A percentile compares a stretch with the other conserved stretches of the same genome.
Conservation (phyloP, 1,140 invertebrate species). For the Ridgeia piscesae region DNA sequence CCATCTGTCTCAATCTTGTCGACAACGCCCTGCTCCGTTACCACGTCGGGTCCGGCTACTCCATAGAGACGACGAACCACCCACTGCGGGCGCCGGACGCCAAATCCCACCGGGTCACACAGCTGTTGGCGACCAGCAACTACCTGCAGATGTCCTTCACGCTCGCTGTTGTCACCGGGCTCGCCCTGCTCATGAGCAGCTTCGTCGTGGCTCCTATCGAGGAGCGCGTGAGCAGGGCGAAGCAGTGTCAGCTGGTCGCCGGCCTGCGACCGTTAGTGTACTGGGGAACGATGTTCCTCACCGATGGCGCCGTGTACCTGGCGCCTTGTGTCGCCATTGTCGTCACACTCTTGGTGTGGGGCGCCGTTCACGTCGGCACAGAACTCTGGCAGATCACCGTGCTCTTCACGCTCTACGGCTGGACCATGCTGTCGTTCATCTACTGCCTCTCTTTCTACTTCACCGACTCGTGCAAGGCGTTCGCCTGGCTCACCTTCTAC, state of each 20-base stretch:
- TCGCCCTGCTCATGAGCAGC: slow-evolving; percentile 69
- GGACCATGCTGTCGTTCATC: slow-evolving; percentile 49
- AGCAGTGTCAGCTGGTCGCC: slow-evolving; percentile 60
- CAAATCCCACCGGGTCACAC: background rate
- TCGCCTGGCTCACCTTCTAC: slow-evolving; percentile 49
- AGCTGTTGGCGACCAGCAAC: background rate
- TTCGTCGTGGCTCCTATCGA: slow-evolving; percentile 71
- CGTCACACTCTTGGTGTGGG: slow-evolving; percentile 31
- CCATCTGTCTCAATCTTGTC: background rate
- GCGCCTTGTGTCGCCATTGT: slow-evolving; percentile 35
- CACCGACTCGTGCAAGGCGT: slow-evolving; percentile 46
- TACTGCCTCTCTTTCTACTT: slow-evolving; percentile 53
- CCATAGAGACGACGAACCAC: slow-evolving; percentile 1
- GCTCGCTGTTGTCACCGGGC: slow-evolving; percentile 59
- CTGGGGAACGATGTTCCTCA: slow-evolving; percentile 37
- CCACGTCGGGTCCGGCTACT: background rate
- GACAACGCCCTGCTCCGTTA: background rate
- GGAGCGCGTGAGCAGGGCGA: slow-evolving; percentile 62
- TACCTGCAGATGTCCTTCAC: background rate
- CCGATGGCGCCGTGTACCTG: slow-evolving; percentile 41
- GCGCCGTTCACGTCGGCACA: no score
- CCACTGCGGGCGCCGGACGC: background rate
- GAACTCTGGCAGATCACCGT: background rate
- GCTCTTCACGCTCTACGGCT: slow-evolving; percentile 55
- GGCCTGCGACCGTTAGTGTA: slow-evolving; percentile 33